phyloP scores from a whole-genome alignment of 2,113 vertebrate species.

The Peromyscus maniculatus region DNA sequence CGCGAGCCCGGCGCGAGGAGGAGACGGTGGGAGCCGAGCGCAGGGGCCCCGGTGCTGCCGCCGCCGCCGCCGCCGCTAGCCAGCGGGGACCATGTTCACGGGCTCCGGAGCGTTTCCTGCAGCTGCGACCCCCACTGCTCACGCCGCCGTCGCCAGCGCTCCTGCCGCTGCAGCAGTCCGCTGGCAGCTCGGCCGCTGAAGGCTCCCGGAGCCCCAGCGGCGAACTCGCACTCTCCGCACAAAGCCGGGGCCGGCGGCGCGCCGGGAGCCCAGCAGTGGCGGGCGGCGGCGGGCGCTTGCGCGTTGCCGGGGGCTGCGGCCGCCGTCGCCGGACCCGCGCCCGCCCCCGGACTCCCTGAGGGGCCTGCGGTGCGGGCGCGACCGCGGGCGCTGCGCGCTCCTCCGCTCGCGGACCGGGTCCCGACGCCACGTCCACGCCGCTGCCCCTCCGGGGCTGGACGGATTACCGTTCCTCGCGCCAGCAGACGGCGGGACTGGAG shows the following conservation, averaged over 20 bases:
- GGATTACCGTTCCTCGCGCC: constrained; percentile 91
- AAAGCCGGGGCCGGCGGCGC: constrained; percentile 85
- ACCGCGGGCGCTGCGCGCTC: constrained; percentile 79
- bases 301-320: constrained; percentile 58
- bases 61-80: constrained; percentile 68
- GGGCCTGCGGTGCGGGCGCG: constrained; percentile 77
- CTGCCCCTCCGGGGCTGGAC: constrained; percentile 88
- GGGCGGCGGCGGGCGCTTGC: constrained; percentile 83
- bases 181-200: constrained; percentile 88
- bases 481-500: constrained; percentile 90
- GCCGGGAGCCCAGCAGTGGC: constrained; percentile 80
- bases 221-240: constrained; percentile 91
- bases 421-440: constrained; percentile 69
- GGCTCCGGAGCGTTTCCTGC: constrained; percentile 84
- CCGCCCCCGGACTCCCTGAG: constrained; percentile 86
- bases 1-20: constrained; percentile 86
- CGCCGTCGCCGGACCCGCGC: constrained; percentile 75
- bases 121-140: constrained; percentile 88
- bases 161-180: constrained; percentile 89
- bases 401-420: constrained; percentile 55
- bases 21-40: constrained; percentile 86
- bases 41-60: constrained; percentile 83
- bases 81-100: constrained; percentile 86
- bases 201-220: constrained; percentile 88
- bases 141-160: constrained; percentile 81